Evolutionary conservation across 2,113 vertebrate genomes (phyloP).

Genomic region (Cyanistes caeruleus): DNA sequence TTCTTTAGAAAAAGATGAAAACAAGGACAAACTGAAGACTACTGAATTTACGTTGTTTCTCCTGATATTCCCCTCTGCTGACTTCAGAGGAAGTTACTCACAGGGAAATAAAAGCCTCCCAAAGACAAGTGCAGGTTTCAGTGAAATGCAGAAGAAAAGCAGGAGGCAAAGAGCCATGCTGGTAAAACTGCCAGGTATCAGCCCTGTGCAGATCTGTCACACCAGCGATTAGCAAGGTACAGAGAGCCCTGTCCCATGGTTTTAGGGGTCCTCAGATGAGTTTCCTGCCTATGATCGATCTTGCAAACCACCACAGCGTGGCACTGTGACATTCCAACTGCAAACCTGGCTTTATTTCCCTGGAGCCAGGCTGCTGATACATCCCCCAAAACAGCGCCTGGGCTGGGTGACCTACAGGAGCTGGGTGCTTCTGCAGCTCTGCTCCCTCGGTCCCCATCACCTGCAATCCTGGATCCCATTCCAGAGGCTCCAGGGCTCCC

Average conservation of each 20-base stretch:
- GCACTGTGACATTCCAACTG: constrained; percentile 69
- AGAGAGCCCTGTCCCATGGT: neutral
- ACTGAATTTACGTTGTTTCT: neutral
- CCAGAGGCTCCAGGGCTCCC: neutral
- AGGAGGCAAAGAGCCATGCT: neutral
- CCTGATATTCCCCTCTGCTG: neutral
- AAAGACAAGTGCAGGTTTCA: neutral
- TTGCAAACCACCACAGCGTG: constrained; percentile 73
- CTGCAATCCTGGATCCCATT: accelerated
- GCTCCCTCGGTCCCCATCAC: neutral
- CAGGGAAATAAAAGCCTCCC: neutral
- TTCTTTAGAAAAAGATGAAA: neutral
- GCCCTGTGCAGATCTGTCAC: neutral
- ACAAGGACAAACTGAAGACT: neutral
- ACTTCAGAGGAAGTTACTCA: neutral
- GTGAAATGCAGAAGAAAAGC: neutral
- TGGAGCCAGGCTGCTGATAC: neutral
- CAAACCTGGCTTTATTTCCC: neutral
- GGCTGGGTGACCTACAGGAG: neutral
- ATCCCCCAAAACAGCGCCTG: neutral
- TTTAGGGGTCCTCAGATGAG: neutral
- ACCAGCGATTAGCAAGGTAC: neutral
- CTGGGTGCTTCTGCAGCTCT: neutral
- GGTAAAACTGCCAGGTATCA: neutral
- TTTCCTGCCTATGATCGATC: neutral